Conservation (phyloP, 64 coral and sea anemone genomes). For the Trachythela sp. region DNA sequence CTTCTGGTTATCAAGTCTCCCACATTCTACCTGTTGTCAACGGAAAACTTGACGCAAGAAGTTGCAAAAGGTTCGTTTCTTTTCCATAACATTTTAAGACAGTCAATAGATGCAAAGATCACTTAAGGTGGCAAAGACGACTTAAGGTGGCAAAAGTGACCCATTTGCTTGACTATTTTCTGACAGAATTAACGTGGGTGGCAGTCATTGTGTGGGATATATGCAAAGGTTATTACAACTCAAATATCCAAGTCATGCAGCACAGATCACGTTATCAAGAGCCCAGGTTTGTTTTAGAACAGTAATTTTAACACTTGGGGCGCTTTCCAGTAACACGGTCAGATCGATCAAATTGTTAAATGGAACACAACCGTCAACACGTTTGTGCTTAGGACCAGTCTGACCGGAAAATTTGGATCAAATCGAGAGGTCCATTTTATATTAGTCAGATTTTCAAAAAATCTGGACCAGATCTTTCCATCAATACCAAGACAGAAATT, state of each 20-base stretch:
- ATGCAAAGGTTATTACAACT: constrained; percentile 94
- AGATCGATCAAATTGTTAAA: too few species aligned
- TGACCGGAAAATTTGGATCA: too few species aligned
- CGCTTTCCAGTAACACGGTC: too few species aligned
- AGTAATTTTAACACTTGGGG: too few species aligned
- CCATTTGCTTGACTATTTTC: background rate
- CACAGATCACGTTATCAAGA: constrained; percentile 81
- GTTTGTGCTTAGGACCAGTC: too few species aligned
- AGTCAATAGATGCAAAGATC: background rate
- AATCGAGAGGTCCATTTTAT: too few species aligned
- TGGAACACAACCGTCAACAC: too few species aligned
- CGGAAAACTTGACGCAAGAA: constrained; percentile 87
- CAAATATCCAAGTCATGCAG: constrained; percentile 80
- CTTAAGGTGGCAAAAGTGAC: background rate
- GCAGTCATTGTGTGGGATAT: constrained; percentile 70
- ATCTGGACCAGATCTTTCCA: too few species aligned
- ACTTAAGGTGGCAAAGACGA: background rate
- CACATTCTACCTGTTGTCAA: constrained; percentile 82
- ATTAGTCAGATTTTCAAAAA: too few species aligned
- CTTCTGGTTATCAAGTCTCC: constrained; percentile 86
- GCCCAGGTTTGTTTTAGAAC: constrained; percentile 60
- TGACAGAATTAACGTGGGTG: constrained; percentile 88
- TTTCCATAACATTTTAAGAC: background rate
- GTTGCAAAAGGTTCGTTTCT: constrained; percentile 81
- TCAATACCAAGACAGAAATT: too few species aligned